Evolutionary conservation across 2,113 vertebrate species (phyloP), one percentile per base, ranked within the genome.

Genomic region (Furnarius figulus): DNA sequence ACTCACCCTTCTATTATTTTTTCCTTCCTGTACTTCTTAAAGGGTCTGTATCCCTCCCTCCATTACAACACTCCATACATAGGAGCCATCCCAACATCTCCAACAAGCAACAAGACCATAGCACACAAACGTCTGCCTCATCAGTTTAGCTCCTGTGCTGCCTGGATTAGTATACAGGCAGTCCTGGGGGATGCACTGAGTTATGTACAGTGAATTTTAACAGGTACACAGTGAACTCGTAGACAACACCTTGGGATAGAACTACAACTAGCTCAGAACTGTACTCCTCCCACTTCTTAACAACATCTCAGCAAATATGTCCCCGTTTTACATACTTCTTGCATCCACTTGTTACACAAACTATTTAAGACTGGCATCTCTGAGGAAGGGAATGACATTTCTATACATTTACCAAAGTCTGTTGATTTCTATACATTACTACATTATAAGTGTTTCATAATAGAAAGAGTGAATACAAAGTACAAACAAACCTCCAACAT

Each of bases 401-500:
- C 52, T 68, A 46, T n/a, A 24, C 4, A 28, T 84, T 77, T 39
- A 3, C 9, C 39, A 44, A 47, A 62, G 21, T 13, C 8, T 66
- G 9, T 47, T 83, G n/a, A 11, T 80, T 53, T 84, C 47, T 72
- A 72, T 37, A 17, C 10, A 71, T 3, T 9, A 23, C 8, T 55
- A 37, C 6, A 15, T 65, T 65, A 77, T 37, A 50, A 87, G 55
- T 30, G 7, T 14, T 39, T 70, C 35, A 25, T 50, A 28, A 31
- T 3, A 89, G 27, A 40, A 55, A 40, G 4, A 73, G 14, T 23
- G 25, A 58, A 68, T 83, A 33, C 6, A 78, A 70, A 78, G 66
- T 4, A 68, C 11, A 74, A 77, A 68, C 25, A 8, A 2, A 0
- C 0, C 5, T 50, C 5, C 20, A 68, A 33, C 15, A 53, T 31